phyloP scores from a whole-genome alignment of 2,888 invertebrate genomes.

The Ptychoptera albimana region DNA sequence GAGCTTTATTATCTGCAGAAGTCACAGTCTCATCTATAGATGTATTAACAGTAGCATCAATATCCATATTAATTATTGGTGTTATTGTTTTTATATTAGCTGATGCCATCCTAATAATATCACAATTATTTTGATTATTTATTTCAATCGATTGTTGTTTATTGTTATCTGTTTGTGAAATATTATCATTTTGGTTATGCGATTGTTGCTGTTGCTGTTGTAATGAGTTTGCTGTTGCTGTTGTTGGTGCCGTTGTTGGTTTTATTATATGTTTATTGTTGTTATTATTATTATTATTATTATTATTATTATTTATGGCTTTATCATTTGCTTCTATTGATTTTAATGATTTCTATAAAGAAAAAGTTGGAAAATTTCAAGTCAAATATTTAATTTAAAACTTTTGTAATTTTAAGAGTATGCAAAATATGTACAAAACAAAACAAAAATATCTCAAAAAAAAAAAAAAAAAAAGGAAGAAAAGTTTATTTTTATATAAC shows the following conservation, averaged over 20 bases:
- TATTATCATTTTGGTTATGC: not conserved
- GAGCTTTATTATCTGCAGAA: no score
- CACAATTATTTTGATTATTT: not conserved
- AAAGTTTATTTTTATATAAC: no score
- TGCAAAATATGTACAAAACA: no score
- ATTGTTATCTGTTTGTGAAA: not conserved
- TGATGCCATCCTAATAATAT: not conserved
- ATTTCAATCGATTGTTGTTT: not conserved
- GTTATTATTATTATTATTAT: slow-evolving; percentile 1
- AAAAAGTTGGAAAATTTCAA: no score
- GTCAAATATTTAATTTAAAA: no score
- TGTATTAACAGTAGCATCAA: no score
- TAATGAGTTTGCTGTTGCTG: slow-evolving; percentile 7
- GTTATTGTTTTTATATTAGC: not conserved
- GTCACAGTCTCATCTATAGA: no score
- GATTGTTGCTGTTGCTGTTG: not conserved
- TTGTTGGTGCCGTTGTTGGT: slow-evolving; percentile 6
- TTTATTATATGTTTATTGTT: slow-evolving; percentile 1
- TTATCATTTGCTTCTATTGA: not conserved
- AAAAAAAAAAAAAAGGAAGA: no score
- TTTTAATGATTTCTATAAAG: no score
- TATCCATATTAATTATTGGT: no score
- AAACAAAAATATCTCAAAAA: no score
- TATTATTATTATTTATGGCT: not conserved
- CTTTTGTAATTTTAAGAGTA: no score